These are phyloP conservation scores for Diabrotica virgifera DNA, from an alignment of 1,140 invertebrate genomes.

Conservation along the genomic window DNA sequence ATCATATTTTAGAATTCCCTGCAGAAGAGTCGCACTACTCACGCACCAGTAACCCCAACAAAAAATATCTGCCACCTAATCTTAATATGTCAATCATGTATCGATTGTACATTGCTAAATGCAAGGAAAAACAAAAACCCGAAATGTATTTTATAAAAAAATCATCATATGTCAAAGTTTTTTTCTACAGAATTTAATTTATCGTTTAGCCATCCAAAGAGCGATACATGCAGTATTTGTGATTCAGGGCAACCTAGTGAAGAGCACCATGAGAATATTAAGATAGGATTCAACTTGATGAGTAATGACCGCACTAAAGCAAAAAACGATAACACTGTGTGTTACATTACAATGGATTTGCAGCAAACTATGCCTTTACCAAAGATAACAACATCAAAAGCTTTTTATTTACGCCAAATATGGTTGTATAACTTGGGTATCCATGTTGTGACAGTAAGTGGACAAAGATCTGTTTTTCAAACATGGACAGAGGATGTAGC, in stretches of 20 bases:
- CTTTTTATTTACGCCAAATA: slow-evolving; percentile 36
- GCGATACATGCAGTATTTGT: slow-evolving; percentile 35
- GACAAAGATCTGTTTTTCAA: slow-evolving; percentile 14
- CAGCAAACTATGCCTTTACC: slow-evolving; percentile 34
- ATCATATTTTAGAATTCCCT: no score
- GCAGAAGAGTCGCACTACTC: no score
- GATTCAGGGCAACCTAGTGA: slow-evolving; percentile 25
- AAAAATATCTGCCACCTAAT: slow-evolving; percentile 20
- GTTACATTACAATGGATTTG: slow-evolving; percentile 35
- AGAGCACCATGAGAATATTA: slow-evolving; percentile 26
- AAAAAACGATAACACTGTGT: slow-evolving; percentile 6
- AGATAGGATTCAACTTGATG: slow-evolving; percentile 22
- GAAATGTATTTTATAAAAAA: slow-evolving; percentile 20
- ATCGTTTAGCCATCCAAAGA: slow-evolving; percentile 33
- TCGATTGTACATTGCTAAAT: slow-evolving; percentile 21
- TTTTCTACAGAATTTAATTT: slow-evolving; percentile 35
- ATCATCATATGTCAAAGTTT: slow-evolving; percentile 26
- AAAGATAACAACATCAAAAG: slow-evolving; percentile 33
- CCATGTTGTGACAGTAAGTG: slow-evolving; percentile 17
- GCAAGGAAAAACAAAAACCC: slow-evolving; percentile 19
- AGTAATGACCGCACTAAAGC: slow-evolving; percentile 17
- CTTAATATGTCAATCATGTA: slow-evolving; percentile 21
- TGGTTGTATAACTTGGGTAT: slow-evolving; percentile 33
- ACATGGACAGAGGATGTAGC: slow-evolving; percentile 30
- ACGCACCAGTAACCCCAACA: slow-evolving; percentile 21